Evolutionary conservation across 2,888 invertebrate species (phyloP).

Genomic region (Rugalucina vietnamica): DNA sequence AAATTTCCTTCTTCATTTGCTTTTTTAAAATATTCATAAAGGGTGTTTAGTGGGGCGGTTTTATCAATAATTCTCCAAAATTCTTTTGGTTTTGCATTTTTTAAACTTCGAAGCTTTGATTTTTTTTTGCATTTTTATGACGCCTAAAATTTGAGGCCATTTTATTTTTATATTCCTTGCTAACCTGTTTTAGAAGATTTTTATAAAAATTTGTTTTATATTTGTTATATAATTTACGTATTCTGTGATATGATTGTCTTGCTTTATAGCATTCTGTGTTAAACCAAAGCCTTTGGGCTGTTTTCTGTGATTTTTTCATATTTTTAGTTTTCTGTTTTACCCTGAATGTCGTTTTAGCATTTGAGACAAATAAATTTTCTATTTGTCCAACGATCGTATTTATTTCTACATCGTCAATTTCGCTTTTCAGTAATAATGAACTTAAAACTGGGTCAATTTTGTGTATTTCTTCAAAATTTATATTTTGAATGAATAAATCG

Average conservation of each 20-base stretch:
- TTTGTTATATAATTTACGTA: too few species aligned
- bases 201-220: background rate
- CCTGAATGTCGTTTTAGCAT: background rate
- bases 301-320: background rate
- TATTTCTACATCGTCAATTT: background rate
- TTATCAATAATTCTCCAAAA: background rate
- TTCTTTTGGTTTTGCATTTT: background rate
- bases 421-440: background rate
- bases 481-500: background rate
- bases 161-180: background rate
- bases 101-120: background rate
- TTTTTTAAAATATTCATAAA: background rate
- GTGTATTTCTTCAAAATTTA: background rate
- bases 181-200: background rate
- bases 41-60: background rate
- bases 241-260: background rate
- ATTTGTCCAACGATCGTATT: background rate
- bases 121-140: background rate
- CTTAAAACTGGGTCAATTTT: background rate
- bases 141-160: background rate
- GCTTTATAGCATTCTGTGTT: background rate
- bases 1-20: background rate
- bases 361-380: background rate
- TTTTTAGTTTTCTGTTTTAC: background rate
- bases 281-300: background rate